Base-by-base conservation (phyloP, 1,140 invertebrate species). In the Cydia fagiglandana region DNA sequence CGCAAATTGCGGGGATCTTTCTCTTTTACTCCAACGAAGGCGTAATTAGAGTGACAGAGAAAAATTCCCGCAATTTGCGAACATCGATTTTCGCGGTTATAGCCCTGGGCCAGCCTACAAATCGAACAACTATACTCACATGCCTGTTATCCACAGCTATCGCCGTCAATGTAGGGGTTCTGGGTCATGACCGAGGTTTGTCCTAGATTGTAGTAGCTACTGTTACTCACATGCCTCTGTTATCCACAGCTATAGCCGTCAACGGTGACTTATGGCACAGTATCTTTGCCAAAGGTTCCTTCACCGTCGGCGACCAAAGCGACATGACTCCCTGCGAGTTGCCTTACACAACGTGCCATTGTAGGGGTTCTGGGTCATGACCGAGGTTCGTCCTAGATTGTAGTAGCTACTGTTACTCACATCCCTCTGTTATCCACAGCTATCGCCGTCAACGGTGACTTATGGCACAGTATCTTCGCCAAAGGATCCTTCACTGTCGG, bases 311-410 rank as follows among this genome's bases (percentile, higher is more conserved):
- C 30, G 98, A 96, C 99, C 99, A 99, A 95, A 99, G 96, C 12
- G 96, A 96, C 0, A 99, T 97, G 20, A 97, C 95, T 66, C 99
- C 99, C 93, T 98, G 97, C 0, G 96, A 94, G 93, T 98, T 96
- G 12, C 98, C 99, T 20, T 94, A 83, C 97, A 97, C 3, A 99
- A 86, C 3, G 98, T 95, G n/a, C 97, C 99, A 94, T 99, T 99
- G 80, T 95, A 94, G 0, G 98, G 98, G 94, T 99, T 99, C 86
- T 99, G 98, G n/a, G 96, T 95, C 95, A 99, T 96, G 12, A 98
- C 93, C 47, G 94, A 93, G 61, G 99, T 94, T 78, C 96, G 94
- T 50, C 98, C 98, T 38, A 41, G 38, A 41, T 41, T 4, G 12
- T 47, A 47, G 45, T 74, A 53, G 12, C 53, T 66, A 17, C 47